A percentile compares a stretch with the other conserved stretches of the same genome.
Evolutionary conservation across 2,888 invertebrate genomes (phyloP).

Genomic region (Drosophila barbarae): DNA sequence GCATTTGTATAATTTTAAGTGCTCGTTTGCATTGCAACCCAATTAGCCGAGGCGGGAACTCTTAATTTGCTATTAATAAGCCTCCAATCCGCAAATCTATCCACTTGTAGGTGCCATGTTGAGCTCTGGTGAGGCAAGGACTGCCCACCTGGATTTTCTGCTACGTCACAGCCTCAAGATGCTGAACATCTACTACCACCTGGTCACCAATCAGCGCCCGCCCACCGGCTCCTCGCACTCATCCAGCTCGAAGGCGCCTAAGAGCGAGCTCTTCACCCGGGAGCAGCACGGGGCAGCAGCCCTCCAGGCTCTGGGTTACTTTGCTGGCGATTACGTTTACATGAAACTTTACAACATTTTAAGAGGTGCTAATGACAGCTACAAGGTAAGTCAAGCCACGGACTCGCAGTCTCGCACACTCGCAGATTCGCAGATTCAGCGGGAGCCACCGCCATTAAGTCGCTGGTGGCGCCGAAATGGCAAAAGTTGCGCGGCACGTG

Average conservation of each 20-base stretch:
- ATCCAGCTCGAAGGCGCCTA: conserved; percentile 62
- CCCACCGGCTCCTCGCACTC: conserved; percentile 42
- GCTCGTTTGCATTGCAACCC: conserved; percentile 51
- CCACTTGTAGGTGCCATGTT: conserved; percentile 56
- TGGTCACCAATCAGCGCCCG: conserved; percentile 78
- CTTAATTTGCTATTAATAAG: conserved; percentile 65
- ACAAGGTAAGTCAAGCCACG: conserved; percentile 84
- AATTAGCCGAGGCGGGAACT: conserved; percentile 52
- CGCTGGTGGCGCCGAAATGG: conserved; percentile 58
- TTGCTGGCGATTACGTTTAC: conserved; percentile 88
- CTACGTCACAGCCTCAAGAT: conserved; percentile 78
- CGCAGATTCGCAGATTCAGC: conserved; percentile 13
- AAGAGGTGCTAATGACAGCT: conserved; percentile 90
- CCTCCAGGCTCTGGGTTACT: conserved; percentile 81
- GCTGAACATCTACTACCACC: conserved; percentile 79
- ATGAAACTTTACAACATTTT: conserved; percentile 91
- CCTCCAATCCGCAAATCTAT: conserved; percentile 16
- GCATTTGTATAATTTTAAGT: conserved; percentile 60
- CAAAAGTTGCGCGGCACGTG: conserved; percentile 69
- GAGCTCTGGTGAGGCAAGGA: conserved; percentile 49
- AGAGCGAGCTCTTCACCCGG: conserved; percentile 74
- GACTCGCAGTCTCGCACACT: conserved; percentile 18
- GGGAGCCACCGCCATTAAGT: conserved; percentile 57
- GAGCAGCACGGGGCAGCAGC: conserved; percentile 65
- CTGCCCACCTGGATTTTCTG: conserved; percentile 69